phyloP scores from a whole-genome alignment of 1,140 invertebrate species.

The Bombus pascuorum region DNA sequence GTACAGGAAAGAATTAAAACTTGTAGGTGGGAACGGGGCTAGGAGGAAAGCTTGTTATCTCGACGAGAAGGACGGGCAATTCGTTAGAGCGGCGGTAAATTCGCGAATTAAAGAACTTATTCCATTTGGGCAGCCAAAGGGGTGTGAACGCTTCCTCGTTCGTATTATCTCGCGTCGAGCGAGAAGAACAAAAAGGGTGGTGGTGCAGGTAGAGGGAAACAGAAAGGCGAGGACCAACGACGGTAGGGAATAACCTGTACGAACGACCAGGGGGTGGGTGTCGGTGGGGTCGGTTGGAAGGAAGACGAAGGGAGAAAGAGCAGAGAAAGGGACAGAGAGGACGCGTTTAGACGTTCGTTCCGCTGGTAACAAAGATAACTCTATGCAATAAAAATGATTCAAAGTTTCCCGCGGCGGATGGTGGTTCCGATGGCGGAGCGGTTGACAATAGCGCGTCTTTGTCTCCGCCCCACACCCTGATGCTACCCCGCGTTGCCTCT shows the following conservation, averaged over 20 bases:
- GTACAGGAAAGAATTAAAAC: constrained; percentile 34
- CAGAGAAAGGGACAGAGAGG: constrained; percentile 63
- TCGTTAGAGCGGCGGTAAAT: constrained; percentile 77
- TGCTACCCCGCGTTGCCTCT: constrained; percentile 60
- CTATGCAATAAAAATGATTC: constrained; percentile 84
- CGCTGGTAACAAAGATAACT: constrained; percentile 83
- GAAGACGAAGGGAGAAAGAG: constrained; percentile 30
- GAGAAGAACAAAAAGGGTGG: constrained; percentile 67
- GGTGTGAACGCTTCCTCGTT: constrained; percentile 82
- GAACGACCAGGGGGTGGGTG: constrained; percentile 10
- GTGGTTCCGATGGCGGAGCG: constrained; percentile 82
- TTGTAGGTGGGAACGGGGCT: background rate
- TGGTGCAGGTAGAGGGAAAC: constrained; percentile 63
- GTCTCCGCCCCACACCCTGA: constrained; percentile 74
- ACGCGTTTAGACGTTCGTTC: constrained; percentile 81
- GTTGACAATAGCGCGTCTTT: constrained; percentile 83
- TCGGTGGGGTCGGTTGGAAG: constrained; percentile 1
- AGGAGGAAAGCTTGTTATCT: constrained; percentile 64
- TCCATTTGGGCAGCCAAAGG: constrained; percentile 83
- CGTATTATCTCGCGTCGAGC: constrained; percentile 79
- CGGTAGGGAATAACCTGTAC: constrained; percentile 52
- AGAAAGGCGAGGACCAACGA: constrained; percentile 54
- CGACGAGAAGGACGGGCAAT: constrained; percentile 65
- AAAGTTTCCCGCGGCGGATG: constrained; percentile 83
- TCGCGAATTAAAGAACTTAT: constrained; percentile 83